Base-by-base conservation (phyloP, 2,888 invertebrate species). In the Hypselothyrea guttata region DNA sequence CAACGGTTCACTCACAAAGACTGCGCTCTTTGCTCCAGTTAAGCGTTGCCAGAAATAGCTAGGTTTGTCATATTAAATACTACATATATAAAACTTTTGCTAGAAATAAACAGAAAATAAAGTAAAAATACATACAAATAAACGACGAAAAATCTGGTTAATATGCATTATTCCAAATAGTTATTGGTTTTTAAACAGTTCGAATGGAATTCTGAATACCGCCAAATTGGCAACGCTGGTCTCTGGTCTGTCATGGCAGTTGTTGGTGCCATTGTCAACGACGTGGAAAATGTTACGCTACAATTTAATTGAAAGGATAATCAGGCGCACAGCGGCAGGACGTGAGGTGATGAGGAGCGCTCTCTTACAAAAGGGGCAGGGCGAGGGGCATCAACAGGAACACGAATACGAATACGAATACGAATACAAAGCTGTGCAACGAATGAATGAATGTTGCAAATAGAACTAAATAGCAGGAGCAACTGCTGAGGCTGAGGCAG, bases 261-360 rank as follows among this genome's bases (percentile, higher is more conserved):
- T 68, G 55, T 62, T 71, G 69, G 48, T 54, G 60, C 53, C 57
- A 66, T 63, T 74, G 69, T 65, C 76, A 84, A 41, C 84, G 77
- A 79, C 58, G 86, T 82, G 84, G 86, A 85, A 85, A 85, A 85
- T 85, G 84, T 85, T 85, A 79, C 86, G 86, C 86, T 81, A 86
- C 86, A 84, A 82, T 73, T 86, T 86, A 85, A 85, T 85, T 85
- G 86, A 86, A 85, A 86, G 87, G 87, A 85, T 85, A 85, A 86
- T 85, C 86, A 84, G 82, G 78, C 58, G 76, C 84, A 81, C 68
- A 69, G 76, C 68, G 64, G 68, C 60, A 60, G 67, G 38, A 48
- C 57, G 61, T 62, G 59, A 62, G 22, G 5, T 4, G 60, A 61
- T 54, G 75, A 75, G 71, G 71, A 69, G 66, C 59, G 68, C 74